These are phyloP conservation scores for Candidula unifasciata DNA, from an alignment of 2,888 invertebrate species.

Conservation along the genomic window DNA sequence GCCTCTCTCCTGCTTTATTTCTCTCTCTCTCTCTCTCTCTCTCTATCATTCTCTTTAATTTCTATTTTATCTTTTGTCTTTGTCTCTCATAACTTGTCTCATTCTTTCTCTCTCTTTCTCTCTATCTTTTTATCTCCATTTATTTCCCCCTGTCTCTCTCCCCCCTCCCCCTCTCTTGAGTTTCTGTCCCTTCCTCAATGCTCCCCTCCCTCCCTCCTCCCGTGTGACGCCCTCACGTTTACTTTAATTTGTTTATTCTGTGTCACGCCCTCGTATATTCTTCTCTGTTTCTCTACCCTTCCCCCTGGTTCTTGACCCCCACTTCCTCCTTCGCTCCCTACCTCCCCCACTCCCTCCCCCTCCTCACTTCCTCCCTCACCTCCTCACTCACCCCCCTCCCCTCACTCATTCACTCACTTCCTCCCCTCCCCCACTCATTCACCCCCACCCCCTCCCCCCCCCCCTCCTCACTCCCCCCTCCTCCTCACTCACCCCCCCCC, in stretches of 20 bases:
- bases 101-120: too few species aligned
- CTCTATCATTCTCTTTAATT: too few species aligned
- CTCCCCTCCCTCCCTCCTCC: not conserved
- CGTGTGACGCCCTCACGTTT: not conserved
- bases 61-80: too few species aligned
- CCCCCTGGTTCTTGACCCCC: not conserved
- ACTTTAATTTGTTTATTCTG: not conserved
- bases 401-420: not conserved
- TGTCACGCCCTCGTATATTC: not conserved
- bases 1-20: too few species aligned
- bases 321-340: not conserved
- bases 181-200: not conserved
- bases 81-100: too few species aligned
- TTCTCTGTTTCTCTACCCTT: not conserved
- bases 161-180: too few species aligned
- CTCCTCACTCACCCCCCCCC: not conserved
- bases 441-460: not conserved
- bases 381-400: not conserved
- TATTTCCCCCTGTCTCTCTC: not conserved
- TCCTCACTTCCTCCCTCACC: not conserved
- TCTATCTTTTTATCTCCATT: not conserved
- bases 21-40: too few species aligned
- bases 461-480: not conserved
- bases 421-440: not conserved
- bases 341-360: not conserved